Conservation (phyloP, 2,888 invertebrate species). For the Apotomis betuletana region DNA sequence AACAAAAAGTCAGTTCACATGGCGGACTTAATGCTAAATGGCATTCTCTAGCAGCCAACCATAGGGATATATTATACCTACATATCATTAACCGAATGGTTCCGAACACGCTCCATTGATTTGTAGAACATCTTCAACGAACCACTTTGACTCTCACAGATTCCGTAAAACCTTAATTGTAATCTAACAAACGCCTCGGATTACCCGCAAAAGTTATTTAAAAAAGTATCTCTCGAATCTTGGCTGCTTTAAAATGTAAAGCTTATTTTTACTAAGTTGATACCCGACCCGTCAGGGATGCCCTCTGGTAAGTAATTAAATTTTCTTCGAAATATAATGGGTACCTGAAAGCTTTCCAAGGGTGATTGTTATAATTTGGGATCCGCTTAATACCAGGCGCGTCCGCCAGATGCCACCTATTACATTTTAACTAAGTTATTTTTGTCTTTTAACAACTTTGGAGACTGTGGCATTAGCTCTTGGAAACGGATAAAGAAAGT, state of each 20-base stretch:
- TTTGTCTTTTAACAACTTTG: slow-evolving; percentile 42
- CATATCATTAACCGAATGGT: too few relatives aligned
- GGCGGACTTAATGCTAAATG: too few relatives aligned
- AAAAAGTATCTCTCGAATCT: slow-evolving; percentile 5
- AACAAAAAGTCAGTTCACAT: too few relatives aligned
- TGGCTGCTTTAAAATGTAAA: slow-evolving; percentile 15
- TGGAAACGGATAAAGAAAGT: neutral
- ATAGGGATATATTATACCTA: too few relatives aligned
- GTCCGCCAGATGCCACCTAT: slow-evolving; percentile 58
- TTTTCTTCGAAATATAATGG: slow-evolving; percentile 36
- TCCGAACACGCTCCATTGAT: too few relatives aligned
- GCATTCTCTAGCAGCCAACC: too few relatives aligned
- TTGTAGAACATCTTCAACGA: too few relatives aligned
- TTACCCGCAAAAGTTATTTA: neutral
- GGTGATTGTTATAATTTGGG: slow-evolving; percentile 47
- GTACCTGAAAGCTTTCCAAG: slow-evolving; percentile 41
- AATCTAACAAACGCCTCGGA: slow-evolving; percentile 16
- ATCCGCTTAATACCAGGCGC: slow-evolving; percentile 39
- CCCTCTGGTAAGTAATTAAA: slow-evolving; percentile 46
- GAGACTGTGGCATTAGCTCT: slow-evolving; percentile 15
- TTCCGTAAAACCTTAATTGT: slow-evolving; percentile 22
- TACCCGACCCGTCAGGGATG: slow-evolving; percentile 27
- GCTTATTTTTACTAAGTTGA: slow-evolving; percentile 24
- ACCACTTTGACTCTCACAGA: neutral
- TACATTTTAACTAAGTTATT: slow-evolving; percentile 52